Percentiles rank a stretch among this genome's conserved stretches.
These are phyloP conservation scores for Rhombomys opimus DNA, from an alignment of 2,113 vertebrate genomes.

Conservation along the genomic window DNA sequence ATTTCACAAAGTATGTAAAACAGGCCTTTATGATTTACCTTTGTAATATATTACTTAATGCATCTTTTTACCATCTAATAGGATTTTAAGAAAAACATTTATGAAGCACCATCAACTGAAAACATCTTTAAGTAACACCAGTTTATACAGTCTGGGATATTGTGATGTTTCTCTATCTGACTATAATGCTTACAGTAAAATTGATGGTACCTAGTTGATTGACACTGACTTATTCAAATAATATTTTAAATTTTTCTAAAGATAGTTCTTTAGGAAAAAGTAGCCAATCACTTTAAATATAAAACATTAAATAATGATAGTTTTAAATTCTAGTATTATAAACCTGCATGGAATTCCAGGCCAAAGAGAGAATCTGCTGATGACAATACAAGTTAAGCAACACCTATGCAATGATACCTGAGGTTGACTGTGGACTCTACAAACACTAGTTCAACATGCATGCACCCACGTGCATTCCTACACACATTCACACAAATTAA, in stretches of 20 bases:
- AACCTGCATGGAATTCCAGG: background rate
- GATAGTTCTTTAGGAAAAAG: background rate
- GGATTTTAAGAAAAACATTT: background rate
- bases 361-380: background rate
- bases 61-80: background rate
- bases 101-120: background rate
- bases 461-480: background rate
- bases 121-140: background rate
- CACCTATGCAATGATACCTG: background rate
- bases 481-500: slow-evolving; percentile 25
- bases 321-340: background rate
- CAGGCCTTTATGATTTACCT: background rate
- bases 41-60: background rate
- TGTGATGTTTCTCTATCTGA: slow-evolving; percentile 21
- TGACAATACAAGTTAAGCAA: background rate
- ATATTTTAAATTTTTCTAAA: background rate
- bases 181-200: background rate
- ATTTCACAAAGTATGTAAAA: background rate
- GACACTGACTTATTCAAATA: background rate
- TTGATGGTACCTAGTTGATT: background rate
- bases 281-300: background rate
- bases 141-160: background rate
- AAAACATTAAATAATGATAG: background rate
- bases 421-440: background rate
- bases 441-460: background rate